Percentiles rank a stretch among this genome's conserved stretches.
These are phyloP conservation scores for Enteromius mattozi DNA, from an alignment of 2,797 vertebrate species.

Conservation along the genomic window DNA sequence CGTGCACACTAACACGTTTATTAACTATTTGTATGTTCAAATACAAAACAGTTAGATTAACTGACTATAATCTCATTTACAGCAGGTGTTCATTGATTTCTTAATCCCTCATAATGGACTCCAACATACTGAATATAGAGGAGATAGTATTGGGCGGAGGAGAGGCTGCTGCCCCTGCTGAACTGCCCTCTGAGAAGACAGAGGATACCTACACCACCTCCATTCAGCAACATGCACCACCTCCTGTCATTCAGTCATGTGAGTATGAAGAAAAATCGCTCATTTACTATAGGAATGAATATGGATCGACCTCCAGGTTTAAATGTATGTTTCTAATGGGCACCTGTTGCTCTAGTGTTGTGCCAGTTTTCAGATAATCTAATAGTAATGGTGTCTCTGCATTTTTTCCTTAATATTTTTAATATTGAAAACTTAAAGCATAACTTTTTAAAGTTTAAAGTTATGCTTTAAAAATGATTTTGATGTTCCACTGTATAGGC, in stretches of 20 bases:
- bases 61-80: not conserved
- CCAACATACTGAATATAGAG: conserved; percentile 80
- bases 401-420: not conserved
- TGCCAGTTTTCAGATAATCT: not conserved
- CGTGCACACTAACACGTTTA: not conserved
- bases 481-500: not conserved
- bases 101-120: conserved; percentile 73
- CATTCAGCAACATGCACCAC: conserved; percentile 68
- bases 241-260: conserved; percentile 76
- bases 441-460: too few relatives aligned
- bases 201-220: conserved; percentile 66
- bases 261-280: conserved; percentile 55
- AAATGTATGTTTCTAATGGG: not conserved
- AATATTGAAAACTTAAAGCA: too few relatives aligned
- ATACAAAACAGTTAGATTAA: not conserved
- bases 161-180: conserved; percentile 70
- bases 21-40: not conserved
- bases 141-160: conserved; percentile 80
- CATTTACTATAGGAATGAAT: not conserved
- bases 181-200: conserved; percentile 68
- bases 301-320: not conserved
- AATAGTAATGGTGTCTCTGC: not conserved
- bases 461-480: not conserved
- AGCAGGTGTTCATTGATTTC: conserved; percentile 23
- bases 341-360: not conserved